A percentile compares a stretch with the other conserved stretches of the same genome.
Evolutionary conservation across 53 echinoderm and acorn worm genomes (phyloP).

Genomic region (Mesocentrotus franciscanus): DNA sequence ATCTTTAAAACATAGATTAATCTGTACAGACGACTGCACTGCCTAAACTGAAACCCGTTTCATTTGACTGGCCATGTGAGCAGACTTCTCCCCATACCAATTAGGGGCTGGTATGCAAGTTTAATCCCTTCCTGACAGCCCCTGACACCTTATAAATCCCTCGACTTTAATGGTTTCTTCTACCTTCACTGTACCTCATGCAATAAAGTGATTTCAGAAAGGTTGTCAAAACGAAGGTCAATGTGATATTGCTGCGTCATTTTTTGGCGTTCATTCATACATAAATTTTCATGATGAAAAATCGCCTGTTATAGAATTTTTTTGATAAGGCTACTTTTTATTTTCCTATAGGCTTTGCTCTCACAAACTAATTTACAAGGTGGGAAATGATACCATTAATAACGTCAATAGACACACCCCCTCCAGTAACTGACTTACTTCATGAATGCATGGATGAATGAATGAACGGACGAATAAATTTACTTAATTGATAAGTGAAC

Average conservation of each 20-base stretch:
- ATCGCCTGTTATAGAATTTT: not conserved
- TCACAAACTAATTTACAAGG: no score
- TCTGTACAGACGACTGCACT: not conserved
- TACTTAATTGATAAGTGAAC: no score
- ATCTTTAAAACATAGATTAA: no score
- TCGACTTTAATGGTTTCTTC: not conserved
- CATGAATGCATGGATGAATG: no score
- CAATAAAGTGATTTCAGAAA: conserved; percentile 11
- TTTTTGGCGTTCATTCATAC: not conserved
- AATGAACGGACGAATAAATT: no score
- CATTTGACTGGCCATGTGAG: not conserved
- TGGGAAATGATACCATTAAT: no score
- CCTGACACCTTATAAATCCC: conserved; percentile 29
- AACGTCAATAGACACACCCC: no score
- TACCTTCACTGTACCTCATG: not conserved
- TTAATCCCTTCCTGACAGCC: not conserved
- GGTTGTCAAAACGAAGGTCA: conserved; percentile 9
- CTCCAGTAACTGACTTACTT: no score
- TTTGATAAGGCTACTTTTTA: no score
- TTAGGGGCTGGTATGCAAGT: not conserved
- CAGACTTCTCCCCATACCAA: not conserved
- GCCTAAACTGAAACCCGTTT: not conserved
- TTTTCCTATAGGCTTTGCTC: no score
- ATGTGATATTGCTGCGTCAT: not conserved
- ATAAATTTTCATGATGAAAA: not conserved